Base-by-base conservation (phyloP, 2,888 invertebrate genomes). In the Drosophila buzzatii region DNA sequence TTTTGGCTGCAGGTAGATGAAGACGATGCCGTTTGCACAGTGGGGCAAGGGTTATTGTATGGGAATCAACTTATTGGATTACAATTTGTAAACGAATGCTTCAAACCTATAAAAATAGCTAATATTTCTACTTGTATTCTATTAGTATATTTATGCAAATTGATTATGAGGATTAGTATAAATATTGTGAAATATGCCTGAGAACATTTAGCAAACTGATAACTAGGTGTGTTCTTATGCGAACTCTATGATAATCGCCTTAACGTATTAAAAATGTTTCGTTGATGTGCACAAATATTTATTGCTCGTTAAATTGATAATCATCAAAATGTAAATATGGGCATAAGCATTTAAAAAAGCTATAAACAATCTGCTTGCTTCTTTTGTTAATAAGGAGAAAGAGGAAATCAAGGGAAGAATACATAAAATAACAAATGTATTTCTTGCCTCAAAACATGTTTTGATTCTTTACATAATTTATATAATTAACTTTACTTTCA, bases 1-100 rank as follows among this genome's bases (percentile, higher is more conserved):
- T 89, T 84, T 84, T 73, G 87, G 84, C 73, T 85, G 89, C 89
- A 85, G 89, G 85, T 85, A 85, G 85, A 80, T 81, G 87, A 86
- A 81, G 85, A 76, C 70, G 61, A 76, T 62, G 61, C 45, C 45
- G 70, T 41, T 45, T 58, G 81, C 87, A 85, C 89, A 70, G 85
- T 85, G 85, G 73, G 42, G 18, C 72, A 42, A 35, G 10, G 1
- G 2, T 10, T 12, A 6, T 4, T 39, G 14, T 16, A 3, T 14
- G 37, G 2, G 3, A 44, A 42, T 9, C 2, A 39, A 66, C 77
- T 57, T 16, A 78, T 76, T 64, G 59, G 51, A 57, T 53, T 56
- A 12, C 39, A 73, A 59, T 73, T 59, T 27, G 27, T 27, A 27
- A 6, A 57, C 20, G 5, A 14, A 37, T 20, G 14, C 2, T 31